Conservation (phyloP, 2,113 vertebrate species). For the Phylloscopus trochiloides region DNA sequence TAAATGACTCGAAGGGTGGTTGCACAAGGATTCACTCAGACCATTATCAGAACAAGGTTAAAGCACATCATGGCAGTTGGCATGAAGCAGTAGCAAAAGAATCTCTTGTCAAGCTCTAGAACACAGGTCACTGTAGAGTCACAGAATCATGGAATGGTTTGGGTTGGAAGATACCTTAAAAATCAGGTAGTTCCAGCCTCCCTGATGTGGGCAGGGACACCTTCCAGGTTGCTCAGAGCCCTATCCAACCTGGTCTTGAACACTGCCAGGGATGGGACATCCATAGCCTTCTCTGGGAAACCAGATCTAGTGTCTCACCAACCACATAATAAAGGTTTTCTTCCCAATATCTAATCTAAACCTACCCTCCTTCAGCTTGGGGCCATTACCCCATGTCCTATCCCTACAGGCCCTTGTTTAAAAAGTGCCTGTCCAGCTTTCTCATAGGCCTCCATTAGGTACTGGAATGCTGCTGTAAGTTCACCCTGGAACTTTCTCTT, state of each 20-base stretch:
- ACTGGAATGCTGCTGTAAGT: neutral
- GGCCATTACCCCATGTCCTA: neutral
- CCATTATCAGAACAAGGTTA: neutral
- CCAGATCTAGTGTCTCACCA: neutral
- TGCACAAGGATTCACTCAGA: neutral
- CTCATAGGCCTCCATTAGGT: neutral
- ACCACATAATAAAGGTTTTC: neutral
- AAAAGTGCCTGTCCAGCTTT: neutral
- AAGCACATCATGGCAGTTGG: neutral
- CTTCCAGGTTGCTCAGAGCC: neutral
- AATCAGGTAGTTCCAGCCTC: neutral
- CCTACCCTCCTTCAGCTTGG: neutral
- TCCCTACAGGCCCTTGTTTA: neutral
- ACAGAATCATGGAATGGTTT: neutral
- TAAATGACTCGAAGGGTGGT: neutral
- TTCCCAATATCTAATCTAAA: neutral
- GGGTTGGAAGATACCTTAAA: neutral
- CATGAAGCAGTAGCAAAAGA: neutral
- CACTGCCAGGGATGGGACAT: neutral
- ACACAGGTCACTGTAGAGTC: neutral
- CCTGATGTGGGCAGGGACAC: neutral
- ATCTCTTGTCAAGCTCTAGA: neutral
- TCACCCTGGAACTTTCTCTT: neutral
- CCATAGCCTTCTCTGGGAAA: neutral
- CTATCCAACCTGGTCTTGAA: neutral